Conservation (phyloP, 2,888 invertebrate species). For the Drosophila quinaria region DNA sequence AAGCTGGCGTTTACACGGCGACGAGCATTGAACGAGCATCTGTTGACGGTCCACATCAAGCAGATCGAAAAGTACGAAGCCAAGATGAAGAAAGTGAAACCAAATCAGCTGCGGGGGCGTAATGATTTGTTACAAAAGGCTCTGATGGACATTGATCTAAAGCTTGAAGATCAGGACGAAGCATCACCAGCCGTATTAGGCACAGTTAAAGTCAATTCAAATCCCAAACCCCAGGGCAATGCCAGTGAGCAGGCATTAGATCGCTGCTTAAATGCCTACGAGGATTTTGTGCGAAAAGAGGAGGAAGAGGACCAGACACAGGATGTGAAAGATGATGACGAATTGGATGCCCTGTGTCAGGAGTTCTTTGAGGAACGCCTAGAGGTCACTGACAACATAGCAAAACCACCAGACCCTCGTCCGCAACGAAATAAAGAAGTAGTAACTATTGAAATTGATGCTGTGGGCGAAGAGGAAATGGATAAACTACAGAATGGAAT, state of each 20-base stretch:
- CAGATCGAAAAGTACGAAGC: constrained; percentile 63
- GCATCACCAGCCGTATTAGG: not conserved
- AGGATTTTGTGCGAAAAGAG: constrained; percentile 65
- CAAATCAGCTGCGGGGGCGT: constrained; percentile 30
- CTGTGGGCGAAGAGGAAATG: constrained; percentile 69
- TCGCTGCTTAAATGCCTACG: constrained; percentile 76
- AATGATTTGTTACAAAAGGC: constrained; percentile 75
- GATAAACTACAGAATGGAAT: constrained; percentile 59
- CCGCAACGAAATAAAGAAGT: constrained; percentile 44
- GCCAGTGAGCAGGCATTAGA: constrained; percentile 74
- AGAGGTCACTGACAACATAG: not conserved
- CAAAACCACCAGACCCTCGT: not conserved
- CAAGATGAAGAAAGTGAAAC: constrained; percentile 53
- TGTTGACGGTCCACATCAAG: constrained; percentile 59
- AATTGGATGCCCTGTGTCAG: constrained; percentile 61
- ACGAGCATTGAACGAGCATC: constrained; percentile 69
- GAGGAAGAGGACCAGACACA: constrained; percentile 7
- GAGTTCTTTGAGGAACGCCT: constrained; percentile 67
- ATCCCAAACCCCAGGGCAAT: constrained; percentile 26
- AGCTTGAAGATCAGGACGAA: constrained; percentile 51
- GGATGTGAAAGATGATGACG: constrained; percentile 29
- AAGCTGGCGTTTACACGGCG: constrained; percentile 71
- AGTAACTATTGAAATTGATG: constrained; percentile 74
- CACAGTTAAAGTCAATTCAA: not conserved
- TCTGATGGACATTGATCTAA: constrained; percentile 74